Conservation (phyloP, 2,113 vertebrate genomes). For the Dromaius novaehollandiae region DNA sequence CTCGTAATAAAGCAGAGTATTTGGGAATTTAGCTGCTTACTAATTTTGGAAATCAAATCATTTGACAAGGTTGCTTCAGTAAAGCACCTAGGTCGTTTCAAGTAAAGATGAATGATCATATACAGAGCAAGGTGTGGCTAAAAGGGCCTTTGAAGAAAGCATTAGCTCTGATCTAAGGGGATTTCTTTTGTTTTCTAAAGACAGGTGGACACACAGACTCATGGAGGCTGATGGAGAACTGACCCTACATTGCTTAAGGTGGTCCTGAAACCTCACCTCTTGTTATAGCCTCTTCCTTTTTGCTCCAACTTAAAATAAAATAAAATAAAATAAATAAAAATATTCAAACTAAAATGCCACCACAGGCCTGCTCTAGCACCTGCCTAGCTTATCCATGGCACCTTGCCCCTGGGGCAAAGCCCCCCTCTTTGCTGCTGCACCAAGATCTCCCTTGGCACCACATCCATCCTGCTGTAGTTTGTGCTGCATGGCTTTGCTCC, state of each 20-base stretch:
- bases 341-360: background rate
- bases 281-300: background rate
- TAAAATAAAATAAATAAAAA: background rate
- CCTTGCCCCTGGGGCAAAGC: background rate
- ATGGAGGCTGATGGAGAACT: background rate
- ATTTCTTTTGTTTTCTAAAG: background rate
- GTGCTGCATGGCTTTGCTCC: background rate
- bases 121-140: background rate
- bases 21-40: background rate
- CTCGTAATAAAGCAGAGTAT: background rate
- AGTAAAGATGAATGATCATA: background rate
- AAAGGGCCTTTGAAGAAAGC: background rate
- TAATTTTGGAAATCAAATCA: background rate
- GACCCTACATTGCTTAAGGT: background rate
- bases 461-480: background rate
- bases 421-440: fast-evolving
- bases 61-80: background rate
- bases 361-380: background rate
- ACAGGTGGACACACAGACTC: background rate
- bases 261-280: background rate
- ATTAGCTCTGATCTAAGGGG: background rate
- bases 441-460: background rate
- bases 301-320: background rate
- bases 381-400: too few species aligned
- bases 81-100: background rate